phyloP scores from a whole-genome alignment of 92 coral and sea anemone genomes.

The Galaxea fascicularis region DNA sequence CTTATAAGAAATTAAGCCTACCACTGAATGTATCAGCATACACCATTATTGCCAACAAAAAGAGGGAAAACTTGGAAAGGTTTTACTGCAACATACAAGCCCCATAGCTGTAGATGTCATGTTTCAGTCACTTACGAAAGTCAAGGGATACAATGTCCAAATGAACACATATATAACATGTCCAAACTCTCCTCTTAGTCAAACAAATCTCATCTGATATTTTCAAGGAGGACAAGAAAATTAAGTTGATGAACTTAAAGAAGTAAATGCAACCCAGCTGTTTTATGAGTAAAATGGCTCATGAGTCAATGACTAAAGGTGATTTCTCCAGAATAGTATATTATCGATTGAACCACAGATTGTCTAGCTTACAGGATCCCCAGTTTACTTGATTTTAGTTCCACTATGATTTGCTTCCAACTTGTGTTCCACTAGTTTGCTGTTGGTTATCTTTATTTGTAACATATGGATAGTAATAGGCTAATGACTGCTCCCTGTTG shows the following conservation, averaged over 20 bases:
- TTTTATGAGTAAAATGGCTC: no score
- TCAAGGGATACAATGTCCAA: background rate
- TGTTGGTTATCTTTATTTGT: no score
- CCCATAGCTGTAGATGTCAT: constrained; percentile 6
- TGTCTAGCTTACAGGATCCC: no score
- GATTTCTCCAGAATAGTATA: no score
- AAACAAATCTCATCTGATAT: background rate
- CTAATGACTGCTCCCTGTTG: no score
- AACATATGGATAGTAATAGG: no score
- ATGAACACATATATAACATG: background rate
- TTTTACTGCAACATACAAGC: background rate
- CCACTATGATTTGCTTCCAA: no score
- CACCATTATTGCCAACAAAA: background rate
- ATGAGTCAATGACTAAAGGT: no score
- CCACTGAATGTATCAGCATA: constrained; percentile 4
- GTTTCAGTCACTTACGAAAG: constrained; percentile 7
- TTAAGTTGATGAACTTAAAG: background rate
- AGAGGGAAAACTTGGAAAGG: background rate
- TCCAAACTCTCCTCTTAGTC: background rate
- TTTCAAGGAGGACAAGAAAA: background rate
- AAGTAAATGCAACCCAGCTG: background rate
- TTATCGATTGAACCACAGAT: no score
- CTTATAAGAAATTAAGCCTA: background rate
- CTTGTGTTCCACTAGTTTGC: no score
- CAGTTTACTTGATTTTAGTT: no score